phyloP scores from a whole-genome alignment of 2,113 vertebrate genomes.

The Falco punctatus region DNA sequence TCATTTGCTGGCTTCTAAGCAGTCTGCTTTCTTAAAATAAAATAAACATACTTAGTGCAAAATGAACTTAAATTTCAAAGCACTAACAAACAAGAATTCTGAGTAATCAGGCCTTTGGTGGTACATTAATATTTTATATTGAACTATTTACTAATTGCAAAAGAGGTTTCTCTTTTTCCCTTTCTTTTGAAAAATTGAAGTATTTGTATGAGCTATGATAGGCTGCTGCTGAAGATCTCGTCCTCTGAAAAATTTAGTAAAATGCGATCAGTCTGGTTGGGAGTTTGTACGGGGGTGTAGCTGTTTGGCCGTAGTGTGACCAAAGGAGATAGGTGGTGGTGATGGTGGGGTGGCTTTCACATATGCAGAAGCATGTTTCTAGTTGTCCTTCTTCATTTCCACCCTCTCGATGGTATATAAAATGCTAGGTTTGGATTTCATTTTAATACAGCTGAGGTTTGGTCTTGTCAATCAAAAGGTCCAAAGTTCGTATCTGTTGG shows the following conservation, averaged over 20 bases:
- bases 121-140: constrained; percentile 5
- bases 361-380: not conserved
- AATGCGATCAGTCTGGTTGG: not conserved
- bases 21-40: not conserved
- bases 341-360: not conserved
- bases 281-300: not conserved
- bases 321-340: not conserved
- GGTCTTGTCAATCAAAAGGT: not conserved
- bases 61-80: constrained; percentile 6
- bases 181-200: not conserved
- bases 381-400: not conserved
- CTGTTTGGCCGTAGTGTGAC: not conserved
- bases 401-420: not conserved
- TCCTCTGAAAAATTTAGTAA: not conserved
- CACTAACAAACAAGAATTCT: not conserved
- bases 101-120: not conserved
- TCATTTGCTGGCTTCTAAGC: not conserved
- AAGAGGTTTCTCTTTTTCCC: not conserved
- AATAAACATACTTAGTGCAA: not conserved
- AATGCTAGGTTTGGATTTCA: not conserved
- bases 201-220: not conserved
- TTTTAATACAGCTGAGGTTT: not conserved
- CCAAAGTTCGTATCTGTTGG: not conserved
- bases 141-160: constrained; percentile 8
- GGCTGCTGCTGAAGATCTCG: not conserved